These are phyloP conservation scores for Leptodactylus fallax DNA, from an alignment of 2,797 vertebrate genomes.

Conservation along the genomic window DNA sequence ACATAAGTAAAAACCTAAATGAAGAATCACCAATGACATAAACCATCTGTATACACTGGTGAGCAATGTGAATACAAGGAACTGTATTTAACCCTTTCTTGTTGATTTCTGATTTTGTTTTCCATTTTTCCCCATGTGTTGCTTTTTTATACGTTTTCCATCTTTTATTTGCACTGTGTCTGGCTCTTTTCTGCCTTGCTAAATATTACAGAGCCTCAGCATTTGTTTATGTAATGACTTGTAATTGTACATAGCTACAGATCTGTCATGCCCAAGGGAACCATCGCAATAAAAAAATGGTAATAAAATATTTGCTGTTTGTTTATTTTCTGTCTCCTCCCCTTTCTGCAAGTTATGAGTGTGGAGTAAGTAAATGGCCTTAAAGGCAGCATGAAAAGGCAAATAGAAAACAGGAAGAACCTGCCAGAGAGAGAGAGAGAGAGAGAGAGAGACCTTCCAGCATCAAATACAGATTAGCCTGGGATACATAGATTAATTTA, in stretches of 20 bases:
- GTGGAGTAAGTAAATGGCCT: conserved; percentile 27
- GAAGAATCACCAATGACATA: neutral
- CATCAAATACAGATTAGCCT: neutral
- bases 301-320: conserved; percentile 54
- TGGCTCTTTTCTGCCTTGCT: conserved; percentile 20
- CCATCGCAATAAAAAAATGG: conserved; percentile 57
- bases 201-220: conserved; percentile 30
- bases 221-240: conserved; percentile 58
- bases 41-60: neutral
- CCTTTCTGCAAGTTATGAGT: neutral
- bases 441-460: neutral
- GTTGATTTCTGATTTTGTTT: neutral
- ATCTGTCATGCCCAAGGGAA: conserved; percentile 52
- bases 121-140: neutral
- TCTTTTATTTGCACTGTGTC: conserved; percentile 34
- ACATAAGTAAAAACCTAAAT: neutral
- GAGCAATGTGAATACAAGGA: neutral
- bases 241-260: conserved; percentile 50
- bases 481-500: neutral
- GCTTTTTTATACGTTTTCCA: neutral
- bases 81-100: neutral
- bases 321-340: conserved; percentile 10
- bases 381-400: conserved; percentile 27
- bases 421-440: conserved; percentile 10
- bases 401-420: conserved; percentile 32